These are phyloP conservation scores for Amniataba percoides DNA, from an alignment of 2,797 vertebrate genomes.

Conservation along the genomic window DNA sequence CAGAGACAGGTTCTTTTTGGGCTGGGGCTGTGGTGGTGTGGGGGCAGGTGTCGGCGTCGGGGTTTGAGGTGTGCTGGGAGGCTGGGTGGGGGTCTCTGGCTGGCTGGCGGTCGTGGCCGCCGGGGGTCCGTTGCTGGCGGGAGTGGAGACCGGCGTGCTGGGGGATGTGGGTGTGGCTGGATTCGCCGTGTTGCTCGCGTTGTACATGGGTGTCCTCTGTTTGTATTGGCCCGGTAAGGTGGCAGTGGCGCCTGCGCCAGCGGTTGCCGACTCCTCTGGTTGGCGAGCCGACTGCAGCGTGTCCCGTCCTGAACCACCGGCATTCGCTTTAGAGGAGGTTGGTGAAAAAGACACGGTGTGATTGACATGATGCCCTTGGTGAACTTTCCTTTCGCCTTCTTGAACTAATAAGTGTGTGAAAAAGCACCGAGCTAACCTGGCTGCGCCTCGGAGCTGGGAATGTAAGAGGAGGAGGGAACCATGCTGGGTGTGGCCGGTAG, in stretches of 20 bases:
- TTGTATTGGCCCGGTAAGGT: slow-evolving; percentile 93
- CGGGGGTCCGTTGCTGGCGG: slow-evolving; percentile 86
- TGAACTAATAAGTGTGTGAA: neutral
- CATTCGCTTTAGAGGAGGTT: slow-evolving; percentile 75
- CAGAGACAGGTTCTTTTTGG: slow-evolving; percentile 95
- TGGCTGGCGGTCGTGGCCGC: slow-evolving; percentile 86
- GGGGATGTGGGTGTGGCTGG: slow-evolving; percentile 87
- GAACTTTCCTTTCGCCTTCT: neutral
- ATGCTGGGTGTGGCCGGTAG: slow-evolving; percentile 96
- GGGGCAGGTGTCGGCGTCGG: slow-evolving; percentile 82
- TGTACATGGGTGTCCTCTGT: slow-evolving; percentile 96
- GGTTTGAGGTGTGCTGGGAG: slow-evolving; percentile 85
- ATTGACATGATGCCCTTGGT: neutral
- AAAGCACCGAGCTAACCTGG: slow-evolving; percentile 83
- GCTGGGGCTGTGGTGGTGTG: slow-evolving; percentile 88
- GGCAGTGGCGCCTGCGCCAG: slow-evolving; percentile 78
- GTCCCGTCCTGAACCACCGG: slow-evolving; percentile 90
- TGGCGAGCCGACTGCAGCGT: slow-evolving; percentile 90
- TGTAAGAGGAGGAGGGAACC: slow-evolving; percentile 96
- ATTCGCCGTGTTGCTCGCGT: slow-evolving; percentile 88
- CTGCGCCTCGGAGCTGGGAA: slow-evolving; percentile 93
- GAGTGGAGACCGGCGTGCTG: slow-evolving; percentile 87
- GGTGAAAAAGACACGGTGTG: neutral
- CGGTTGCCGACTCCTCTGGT: slow-evolving; percentile 89
- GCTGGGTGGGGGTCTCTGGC: slow-evolving; percentile 83